phyloP scores from a whole-genome alignment of 1,140 invertebrate species.

The Idris sp. region DNA sequence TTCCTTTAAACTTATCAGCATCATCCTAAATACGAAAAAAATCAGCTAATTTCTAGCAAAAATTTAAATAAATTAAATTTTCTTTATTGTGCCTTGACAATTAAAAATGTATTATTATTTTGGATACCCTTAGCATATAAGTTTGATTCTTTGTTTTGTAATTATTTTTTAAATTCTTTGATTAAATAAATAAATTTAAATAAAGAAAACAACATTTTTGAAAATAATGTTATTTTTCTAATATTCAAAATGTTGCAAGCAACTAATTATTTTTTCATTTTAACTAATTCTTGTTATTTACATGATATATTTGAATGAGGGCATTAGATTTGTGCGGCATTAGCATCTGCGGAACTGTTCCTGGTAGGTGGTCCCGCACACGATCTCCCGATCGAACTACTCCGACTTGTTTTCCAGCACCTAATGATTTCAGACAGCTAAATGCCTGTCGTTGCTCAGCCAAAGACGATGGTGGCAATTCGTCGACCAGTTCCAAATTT shows the following conservation, averaged over 20 bases:
- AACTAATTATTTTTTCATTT: too few relatives aligned
- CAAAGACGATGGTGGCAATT: slow-evolving; percentile 79
- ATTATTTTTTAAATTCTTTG: too few relatives aligned
- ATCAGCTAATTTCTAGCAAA: too few relatives aligned
- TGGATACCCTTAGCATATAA: too few relatives aligned
- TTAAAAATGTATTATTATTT: too few relatives aligned
- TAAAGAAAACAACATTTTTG: neutral
- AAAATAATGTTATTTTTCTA: slow-evolving; percentile 5
- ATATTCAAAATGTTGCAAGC: too few relatives aligned
- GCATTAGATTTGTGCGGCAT: slow-evolving; percentile 67
- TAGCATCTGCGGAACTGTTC: slow-evolving; percentile 68
- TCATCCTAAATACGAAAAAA: slow-evolving; percentile 67
- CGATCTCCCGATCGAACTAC: slow-evolving; percentile 77
- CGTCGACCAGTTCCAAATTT: slow-evolving; percentile 80
- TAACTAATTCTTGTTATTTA: too few relatives aligned
- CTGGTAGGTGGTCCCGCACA: slow-evolving; percentile 71
- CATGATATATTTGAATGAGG: slow-evolving; percentile 73
- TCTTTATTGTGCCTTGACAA: too few relatives aligned
- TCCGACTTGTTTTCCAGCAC: slow-evolving; percentile 78
- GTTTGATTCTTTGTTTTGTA: too few relatives aligned
- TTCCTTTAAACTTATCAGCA: slow-evolving; percentile 31
- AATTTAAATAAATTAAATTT: too few relatives aligned
- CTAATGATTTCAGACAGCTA: slow-evolving; percentile 83
- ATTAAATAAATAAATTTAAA: too few relatives aligned
- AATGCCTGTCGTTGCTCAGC: slow-evolving; percentile 85